phyloP scores from a whole-genome alignment of 2,888 invertebrate species.

The Cosmia pyralina region DNA sequence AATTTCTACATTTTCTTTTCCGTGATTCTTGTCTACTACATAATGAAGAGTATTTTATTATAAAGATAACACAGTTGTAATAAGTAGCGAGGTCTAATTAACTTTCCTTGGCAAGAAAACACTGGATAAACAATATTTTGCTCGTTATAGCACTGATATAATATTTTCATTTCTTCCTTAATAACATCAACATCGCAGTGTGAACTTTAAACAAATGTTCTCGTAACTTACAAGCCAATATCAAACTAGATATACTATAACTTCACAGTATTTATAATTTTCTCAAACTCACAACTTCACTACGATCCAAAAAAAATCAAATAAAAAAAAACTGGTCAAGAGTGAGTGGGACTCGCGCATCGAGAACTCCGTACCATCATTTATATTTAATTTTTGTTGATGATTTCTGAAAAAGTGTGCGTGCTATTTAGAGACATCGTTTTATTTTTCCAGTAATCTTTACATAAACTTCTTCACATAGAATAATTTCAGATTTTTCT shows the following conservation, averaged over 20 bases:
- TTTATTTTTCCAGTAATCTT: too few relatives aligned
- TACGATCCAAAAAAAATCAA: constrained; percentile 23
- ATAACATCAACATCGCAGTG: not conserved
- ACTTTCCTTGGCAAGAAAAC: not conserved
- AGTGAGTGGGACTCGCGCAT: too few relatives aligned
- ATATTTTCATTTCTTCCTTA: not conserved
- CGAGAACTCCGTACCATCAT: too few relatives aligned
- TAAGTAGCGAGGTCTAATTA: not conserved
- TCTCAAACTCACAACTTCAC: not conserved
- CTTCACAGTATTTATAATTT: constrained; percentile 4
- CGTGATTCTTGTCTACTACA: too few relatives aligned
- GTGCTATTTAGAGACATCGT: too few relatives aligned
- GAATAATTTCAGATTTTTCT: too few relatives aligned
- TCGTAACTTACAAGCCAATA: not conserved
- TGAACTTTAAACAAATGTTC: not conserved
- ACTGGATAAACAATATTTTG: not conserved
- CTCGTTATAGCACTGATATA: not conserved
- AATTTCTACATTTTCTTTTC: not conserved
- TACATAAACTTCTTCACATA: too few relatives aligned
- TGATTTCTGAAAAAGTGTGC: too few relatives aligned
- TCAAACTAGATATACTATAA: not conserved
- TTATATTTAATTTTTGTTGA: too few relatives aligned
- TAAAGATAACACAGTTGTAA: not conserved
- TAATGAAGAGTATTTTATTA: not conserved
- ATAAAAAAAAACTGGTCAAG: too few relatives aligned